Percentiles rank a stretch among this genome's conserved stretches.
These are phyloP conservation scores for Setipinna tenuifilis DNA, from an alignment of 2,797 vertebrate species.

Conservation along the genomic window DNA sequence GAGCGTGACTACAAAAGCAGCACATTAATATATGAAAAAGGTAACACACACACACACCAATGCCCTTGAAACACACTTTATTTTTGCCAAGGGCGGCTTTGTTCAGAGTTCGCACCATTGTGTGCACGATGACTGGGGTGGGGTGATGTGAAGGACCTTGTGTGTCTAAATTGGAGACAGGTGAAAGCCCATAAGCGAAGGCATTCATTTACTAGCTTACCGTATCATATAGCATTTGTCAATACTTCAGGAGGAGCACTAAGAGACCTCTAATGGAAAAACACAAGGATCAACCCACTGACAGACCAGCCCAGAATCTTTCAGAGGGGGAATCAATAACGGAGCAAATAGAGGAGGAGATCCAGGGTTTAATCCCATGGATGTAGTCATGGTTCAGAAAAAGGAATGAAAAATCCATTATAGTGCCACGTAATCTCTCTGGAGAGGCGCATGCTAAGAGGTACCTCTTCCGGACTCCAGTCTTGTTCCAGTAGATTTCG, in stretches of 20 bases:
- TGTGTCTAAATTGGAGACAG: background rate
- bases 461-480: background rate
- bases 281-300: slow-evolving; percentile 23
- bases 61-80: no score
- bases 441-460: background rate
- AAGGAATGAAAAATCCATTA: slow-evolving; percentile 44
- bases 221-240: slow-evolving; percentile 8
- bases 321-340: slow-evolving; percentile 29
- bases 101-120: background rate
- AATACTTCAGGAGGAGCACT: slow-evolving; percentile 23
- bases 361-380: slow-evolving; percentile 43
- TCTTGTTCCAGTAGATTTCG: background rate
- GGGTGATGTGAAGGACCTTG: background rate
- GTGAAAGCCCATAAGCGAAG: background rate
- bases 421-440: slow-evolving; percentile 28
- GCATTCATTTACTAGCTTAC: background rate
- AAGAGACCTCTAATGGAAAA: slow-evolving; percentile 21
- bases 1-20: background rate
- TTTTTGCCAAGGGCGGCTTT: background rate
- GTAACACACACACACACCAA: no score
- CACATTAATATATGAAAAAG: background rate
- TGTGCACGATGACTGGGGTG: background rate
- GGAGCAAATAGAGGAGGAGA: slow-evolving; percentile 39
- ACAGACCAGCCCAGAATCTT: slow-evolving; percentile 10
- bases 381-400: slow-evolving; percentile 39